These are phyloP conservation scores for Fregetta grallaria DNA, from an alignment of 2,113 vertebrate species.

Conservation along the genomic window DNA sequence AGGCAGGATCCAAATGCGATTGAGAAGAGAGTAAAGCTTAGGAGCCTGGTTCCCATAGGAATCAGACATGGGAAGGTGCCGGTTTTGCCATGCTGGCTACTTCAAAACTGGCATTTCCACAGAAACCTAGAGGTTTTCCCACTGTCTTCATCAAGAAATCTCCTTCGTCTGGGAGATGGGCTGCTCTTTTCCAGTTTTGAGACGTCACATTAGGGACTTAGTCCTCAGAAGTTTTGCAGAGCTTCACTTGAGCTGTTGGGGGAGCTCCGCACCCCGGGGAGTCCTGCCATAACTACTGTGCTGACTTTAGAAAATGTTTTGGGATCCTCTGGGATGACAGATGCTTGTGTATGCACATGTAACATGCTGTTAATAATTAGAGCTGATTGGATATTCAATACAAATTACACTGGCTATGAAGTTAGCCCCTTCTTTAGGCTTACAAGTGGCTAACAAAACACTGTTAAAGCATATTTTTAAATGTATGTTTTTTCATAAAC, in stretches of 20 bases:
- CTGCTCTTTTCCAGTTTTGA: background rate
- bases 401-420: conserved; percentile 57
- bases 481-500: conserved; percentile 27
- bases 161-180: background rate
- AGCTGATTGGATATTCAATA: conserved; percentile 59
- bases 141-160: background rate
- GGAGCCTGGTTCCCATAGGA: background rate
- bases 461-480: conserved; percentile 49
- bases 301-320: conserved; percentile 12
- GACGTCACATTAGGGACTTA: background rate
- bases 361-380: conserved; percentile 60
- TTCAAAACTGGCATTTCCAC: background rate
- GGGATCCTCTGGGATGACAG: conserved; percentile 52
- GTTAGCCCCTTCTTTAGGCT: conserved; percentile 50
- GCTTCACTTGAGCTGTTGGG: background rate
- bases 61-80: background rate
- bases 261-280: background rate
- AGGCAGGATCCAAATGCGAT: background rate
- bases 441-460: conserved; percentile 45
- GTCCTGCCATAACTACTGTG: background rate
- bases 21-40: background rate
- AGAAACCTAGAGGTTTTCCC: background rate
- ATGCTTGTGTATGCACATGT: conserved; percentile 59
- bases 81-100: background rate
- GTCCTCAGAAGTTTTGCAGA: background rate